Percentiles rank a stretch among this genome's conserved stretches.
phyloP scores from a whole-genome alignment of 2,888 invertebrate genomes.

The Sceliomorpha sp. region DNA sequence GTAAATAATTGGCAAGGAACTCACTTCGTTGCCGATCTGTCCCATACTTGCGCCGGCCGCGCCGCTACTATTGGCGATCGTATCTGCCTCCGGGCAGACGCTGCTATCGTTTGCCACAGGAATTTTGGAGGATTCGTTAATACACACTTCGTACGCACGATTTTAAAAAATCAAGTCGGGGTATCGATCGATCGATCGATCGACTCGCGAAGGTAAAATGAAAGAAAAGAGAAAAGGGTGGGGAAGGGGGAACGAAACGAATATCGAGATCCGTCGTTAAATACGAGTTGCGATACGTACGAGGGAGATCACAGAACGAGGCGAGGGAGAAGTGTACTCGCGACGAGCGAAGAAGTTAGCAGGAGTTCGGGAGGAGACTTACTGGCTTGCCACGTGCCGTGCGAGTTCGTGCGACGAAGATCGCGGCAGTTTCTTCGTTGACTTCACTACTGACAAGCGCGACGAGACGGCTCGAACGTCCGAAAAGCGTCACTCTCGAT shows the following conservation, averaged over 20 bases:
- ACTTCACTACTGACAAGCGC: conserved; percentile 1
- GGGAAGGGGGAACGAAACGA: too few species aligned
- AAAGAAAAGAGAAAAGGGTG: too few species aligned
- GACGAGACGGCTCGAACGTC: conserved; percentile 61
- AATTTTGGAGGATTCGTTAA: conserved; percentile 67
- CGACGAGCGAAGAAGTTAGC: too few species aligned
- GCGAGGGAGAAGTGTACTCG: too few species aligned
- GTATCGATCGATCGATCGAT: too few species aligned
- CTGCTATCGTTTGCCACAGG: conserved; percentile 74
- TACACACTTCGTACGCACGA: conserved; percentile 24
- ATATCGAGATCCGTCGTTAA: too few species aligned
- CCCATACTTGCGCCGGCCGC: conserved; percentile 75
- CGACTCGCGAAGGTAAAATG: neutral
- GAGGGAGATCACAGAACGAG: too few species aligned
- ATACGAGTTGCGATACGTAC: too few species aligned
- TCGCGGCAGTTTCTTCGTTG: neutral
- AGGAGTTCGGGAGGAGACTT: too few species aligned
- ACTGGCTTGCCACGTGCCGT: too few species aligned
- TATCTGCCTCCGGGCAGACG: conserved; percentile 73
- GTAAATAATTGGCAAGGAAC: too few species aligned
- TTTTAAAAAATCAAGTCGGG: too few species aligned
- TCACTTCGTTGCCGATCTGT: conserved; percentile 78
- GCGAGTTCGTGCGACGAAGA: neutral
- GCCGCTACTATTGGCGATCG: conserved; percentile 65
- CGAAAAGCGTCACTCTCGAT: conserved; percentile 69